Evolutionary conservation across 1,140 invertebrate genomes (phyloP).

Genomic region (Drosophila teissieri): DNA sequence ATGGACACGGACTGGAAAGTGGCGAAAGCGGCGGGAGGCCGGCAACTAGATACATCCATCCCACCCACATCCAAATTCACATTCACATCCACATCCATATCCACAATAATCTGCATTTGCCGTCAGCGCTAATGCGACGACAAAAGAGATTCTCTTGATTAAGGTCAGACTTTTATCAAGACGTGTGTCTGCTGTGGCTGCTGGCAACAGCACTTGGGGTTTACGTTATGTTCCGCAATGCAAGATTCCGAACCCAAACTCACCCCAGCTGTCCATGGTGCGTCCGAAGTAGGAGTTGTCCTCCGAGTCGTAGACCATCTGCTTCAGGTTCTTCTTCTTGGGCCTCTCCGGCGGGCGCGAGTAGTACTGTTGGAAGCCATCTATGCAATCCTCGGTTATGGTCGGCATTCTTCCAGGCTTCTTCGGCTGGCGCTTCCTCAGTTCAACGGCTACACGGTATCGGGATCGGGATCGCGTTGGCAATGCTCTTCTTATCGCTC

Average conservation of each 20-base stretch:
- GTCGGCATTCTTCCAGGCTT: conserved; percentile 70
- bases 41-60: conserved; percentile 27
- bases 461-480: neutral
- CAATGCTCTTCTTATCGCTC: neutral
- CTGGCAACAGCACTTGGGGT: neutral
- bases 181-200: neutral
- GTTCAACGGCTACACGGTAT: conserved; percentile 22
- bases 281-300: conserved; percentile 89
- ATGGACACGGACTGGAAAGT: conserved; percentile 7
- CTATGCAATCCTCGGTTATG: conserved; percentile 85
- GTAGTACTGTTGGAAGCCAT: conserved; percentile 88
- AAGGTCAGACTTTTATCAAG: conserved; percentile 41
- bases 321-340: conserved; percentile 86
- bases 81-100: conserved; percentile 13
- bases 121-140: conserved; percentile 40
- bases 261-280: conserved; percentile 90
- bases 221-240: conserved; percentile 47
- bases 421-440: conserved; percentile 26
- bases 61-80: conserved; percentile 25
- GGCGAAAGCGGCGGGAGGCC: conserved; percentile 30
- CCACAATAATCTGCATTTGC: conserved; percentile 38
- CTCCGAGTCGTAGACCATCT: conserved; percentile 89
- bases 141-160: conserved; percentile 50
- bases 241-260: conserved; percentile 85
- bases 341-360: conserved; percentile 86